Evolutionary conservation across 2,888 invertebrate genomes (phyloP).

Genomic region (Cheilosia variabilis): DNA sequence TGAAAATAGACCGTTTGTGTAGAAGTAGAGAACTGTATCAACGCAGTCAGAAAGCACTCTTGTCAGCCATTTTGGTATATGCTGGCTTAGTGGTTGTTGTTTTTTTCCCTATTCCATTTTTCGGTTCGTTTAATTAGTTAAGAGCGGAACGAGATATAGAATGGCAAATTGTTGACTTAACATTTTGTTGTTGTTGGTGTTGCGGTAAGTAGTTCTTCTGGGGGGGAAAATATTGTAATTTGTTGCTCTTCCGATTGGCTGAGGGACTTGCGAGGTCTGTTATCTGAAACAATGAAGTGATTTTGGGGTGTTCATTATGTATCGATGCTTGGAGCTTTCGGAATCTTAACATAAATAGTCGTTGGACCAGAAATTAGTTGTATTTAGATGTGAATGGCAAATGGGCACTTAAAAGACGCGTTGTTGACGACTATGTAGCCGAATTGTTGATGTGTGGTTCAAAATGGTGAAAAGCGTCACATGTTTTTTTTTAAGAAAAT

Average conservation of each 20-base stretch:
- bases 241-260: conserved; percentile 49
- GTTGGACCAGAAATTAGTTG: neutral
- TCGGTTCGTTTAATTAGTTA: conserved; percentile 73
- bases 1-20: conserved; percentile 27
- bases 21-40: conserved; percentile 45
- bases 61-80: conserved; percentile 70
- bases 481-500: too few species aligned
- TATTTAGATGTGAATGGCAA: too few species aligned
- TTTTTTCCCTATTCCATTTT: conserved; percentile 25
- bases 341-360: neutral
- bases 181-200: conserved; percentile 14
- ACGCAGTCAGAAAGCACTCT: conserved; percentile 39
- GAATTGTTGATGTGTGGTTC: too few species aligned
- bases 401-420: too few species aligned
- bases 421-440: too few species aligned
- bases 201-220: neutral
- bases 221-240: conserved; percentile 21
- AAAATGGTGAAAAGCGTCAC: too few species aligned
- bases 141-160: conserved; percentile 66
- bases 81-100: conserved; percentile 20
- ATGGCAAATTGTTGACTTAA: conserved; percentile 46
- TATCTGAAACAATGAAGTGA: conserved; percentile 4
- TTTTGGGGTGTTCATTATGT: conserved; percentile 23
- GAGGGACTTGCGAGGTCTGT: conserved; percentile 35
- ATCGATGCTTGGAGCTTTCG: neutral